Conservation (phyloP, 2,797 vertebrate species). For the Numenius phaeopus region DNA sequence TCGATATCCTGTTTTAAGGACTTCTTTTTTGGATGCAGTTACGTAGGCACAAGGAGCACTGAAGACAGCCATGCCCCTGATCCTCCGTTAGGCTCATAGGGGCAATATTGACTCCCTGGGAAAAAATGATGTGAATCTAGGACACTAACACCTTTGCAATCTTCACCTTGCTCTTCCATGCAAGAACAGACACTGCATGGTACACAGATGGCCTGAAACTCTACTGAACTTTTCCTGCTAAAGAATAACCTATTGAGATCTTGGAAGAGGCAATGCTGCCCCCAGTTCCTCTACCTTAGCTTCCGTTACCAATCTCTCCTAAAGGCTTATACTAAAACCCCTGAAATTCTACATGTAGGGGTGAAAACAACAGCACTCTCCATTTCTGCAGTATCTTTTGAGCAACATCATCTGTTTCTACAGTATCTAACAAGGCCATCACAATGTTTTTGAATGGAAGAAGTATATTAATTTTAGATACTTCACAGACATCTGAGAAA, state of each 20-base stretch:
- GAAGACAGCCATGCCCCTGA: not conserved
- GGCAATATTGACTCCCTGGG: not conserved
- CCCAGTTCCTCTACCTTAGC: not conserved
- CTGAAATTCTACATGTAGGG: fast-evolving
- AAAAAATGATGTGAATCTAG: not conserved
- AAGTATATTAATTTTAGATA: not conserved
- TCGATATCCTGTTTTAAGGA: not conserved
- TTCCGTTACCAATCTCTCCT: not conserved
- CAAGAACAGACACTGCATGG: not conserved
- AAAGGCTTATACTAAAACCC: not conserved
- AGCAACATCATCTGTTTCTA: not conserved
- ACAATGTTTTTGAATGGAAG: not conserved
- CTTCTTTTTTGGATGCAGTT: not conserved
- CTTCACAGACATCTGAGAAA: not conserved
- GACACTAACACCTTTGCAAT: not conserved
- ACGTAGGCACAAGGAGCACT: not conserved
- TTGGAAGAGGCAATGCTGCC: not conserved
- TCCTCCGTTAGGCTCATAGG: not conserved
- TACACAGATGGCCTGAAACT: not conserved
- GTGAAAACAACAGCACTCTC: not conserved
- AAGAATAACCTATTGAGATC: not conserved
- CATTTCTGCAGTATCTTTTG: not conserved
- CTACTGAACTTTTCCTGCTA: not conserved
- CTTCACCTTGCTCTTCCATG: not conserved
- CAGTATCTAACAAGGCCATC: not conserved